Evolutionary conservation across 2,113 vertebrate species (phyloP).

Genomic region (Saccopteryx bilineata): DNA sequence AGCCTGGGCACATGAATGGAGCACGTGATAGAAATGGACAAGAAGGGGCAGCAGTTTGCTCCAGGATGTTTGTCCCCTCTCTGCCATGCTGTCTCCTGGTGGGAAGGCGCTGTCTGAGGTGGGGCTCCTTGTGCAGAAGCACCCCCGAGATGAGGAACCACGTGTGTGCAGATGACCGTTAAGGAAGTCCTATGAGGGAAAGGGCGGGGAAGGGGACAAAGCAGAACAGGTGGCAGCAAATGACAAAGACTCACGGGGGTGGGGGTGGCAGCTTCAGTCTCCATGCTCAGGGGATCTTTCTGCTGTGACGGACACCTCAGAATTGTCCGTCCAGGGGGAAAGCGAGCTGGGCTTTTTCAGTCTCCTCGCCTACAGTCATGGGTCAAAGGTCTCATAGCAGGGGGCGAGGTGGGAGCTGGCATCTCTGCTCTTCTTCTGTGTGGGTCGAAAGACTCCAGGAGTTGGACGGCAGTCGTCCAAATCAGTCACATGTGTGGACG

Average conservation of each 20-base stretch:
- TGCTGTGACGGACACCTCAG: neutral
- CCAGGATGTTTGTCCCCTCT: neutral
- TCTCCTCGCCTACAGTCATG: neutral
- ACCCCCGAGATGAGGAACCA: neutral
- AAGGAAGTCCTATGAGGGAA: neutral
- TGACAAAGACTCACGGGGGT: too few relatives aligned
- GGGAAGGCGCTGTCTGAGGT: neutral
- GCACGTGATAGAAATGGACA: neutral
- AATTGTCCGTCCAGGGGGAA: neutral
- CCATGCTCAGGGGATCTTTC: neutral
- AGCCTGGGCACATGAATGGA: neutral
- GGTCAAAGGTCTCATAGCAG: neutral
- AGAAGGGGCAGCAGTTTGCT: neutral
- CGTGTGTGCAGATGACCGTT: fast-evolving
- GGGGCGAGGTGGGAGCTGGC: neutral
- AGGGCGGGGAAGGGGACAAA: neutral
- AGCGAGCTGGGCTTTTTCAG: neutral
- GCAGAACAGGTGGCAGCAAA: fast-evolving
- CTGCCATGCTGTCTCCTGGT: neutral
- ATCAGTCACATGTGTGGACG: neutral
- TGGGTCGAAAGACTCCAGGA: neutral
- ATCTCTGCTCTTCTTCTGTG: neutral
- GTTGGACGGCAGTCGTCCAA: neutral
- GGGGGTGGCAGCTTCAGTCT: neutral
- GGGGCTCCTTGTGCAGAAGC: neutral